A percentile compares a stretch with the other conserved stretches of the same genome.
These are phyloP conservation scores for Drosophila anomelani DNA, from an alignment of 2,888 invertebrate genomes.

Conservation along the genomic window DNA sequence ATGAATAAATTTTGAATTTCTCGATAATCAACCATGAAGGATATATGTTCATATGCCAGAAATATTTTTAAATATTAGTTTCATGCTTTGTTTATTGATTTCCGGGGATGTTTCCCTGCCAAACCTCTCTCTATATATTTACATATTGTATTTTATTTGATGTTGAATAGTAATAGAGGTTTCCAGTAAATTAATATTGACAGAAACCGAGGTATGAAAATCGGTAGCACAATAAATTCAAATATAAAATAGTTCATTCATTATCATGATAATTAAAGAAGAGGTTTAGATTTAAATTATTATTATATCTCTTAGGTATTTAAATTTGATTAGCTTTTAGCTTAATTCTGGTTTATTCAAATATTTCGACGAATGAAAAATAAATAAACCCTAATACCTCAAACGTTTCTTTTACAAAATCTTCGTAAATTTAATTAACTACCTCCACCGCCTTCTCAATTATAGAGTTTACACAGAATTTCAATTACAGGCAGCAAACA, in stretches of 20 bases:
- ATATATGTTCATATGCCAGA: not conserved
- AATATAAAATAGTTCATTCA: not conserved
- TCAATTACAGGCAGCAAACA: constrained; percentile 27
- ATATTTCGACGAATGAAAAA: not conserved
- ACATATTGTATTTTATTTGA: not conserved
- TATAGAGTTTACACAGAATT: not conserved
- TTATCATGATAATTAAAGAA: not conserved
- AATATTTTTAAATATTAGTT: constrained; percentile 10
- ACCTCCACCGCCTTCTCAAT: not conserved
- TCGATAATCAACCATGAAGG: not conserved
- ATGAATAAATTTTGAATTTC: not conserved
- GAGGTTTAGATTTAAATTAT: not conserved
- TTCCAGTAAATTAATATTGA: not conserved
- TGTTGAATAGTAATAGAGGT: too few species aligned
- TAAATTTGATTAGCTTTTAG: not conserved
- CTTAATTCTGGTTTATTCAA: too few species aligned
- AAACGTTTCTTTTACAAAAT: not conserved
- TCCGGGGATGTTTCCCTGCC: not conserved
- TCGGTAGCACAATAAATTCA: not conserved
- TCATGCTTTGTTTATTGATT: not conserved
- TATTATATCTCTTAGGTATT: not conserved
- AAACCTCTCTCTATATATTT: not conserved
- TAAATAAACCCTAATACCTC: not conserved
- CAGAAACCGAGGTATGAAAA: not conserved
- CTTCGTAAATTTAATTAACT: not conserved